Conservation (phyloP, 2,113 vertebrate genomes). For the Laticauda colubrina region DNA sequence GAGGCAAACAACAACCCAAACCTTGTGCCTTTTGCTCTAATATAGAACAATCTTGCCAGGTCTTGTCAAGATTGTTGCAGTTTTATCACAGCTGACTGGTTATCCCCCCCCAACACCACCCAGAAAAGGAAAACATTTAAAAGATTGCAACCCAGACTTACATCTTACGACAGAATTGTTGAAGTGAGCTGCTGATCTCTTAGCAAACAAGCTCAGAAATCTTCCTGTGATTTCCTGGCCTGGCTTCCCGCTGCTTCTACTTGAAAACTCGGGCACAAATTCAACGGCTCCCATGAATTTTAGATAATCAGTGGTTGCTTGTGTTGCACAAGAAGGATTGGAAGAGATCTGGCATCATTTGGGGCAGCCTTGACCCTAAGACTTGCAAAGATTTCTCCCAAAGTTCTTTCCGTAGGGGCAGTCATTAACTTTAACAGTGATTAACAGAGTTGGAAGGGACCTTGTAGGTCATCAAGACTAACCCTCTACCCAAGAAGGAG, state of each 20-base stretch:
- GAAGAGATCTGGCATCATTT: background rate
- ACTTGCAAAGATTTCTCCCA: background rate
- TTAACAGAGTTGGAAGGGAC: no score
- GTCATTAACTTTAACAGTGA: no score
- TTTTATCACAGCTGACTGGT: background rate
- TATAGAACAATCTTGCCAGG: background rate
- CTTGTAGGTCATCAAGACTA: no score
- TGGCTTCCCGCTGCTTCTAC: background rate
- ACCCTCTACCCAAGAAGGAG: no score
- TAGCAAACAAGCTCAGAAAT: background rate
- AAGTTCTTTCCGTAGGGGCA: background rate
- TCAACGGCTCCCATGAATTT: rapidly evolving
- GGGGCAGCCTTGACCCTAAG: rapidly evolving
- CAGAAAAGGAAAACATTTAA: background rate
- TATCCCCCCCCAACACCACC: background rate
- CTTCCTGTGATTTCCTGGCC: background rate
- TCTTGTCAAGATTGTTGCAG: slow-evolving; percentile 24
- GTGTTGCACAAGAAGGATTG: background rate
- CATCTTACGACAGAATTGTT: slow-evolving; percentile 26
- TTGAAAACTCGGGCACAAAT: rapidly evolving
- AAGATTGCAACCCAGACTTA: background rate
- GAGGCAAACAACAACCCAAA: background rate
- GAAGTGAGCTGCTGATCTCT: slow-evolving; percentile 30
- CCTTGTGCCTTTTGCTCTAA: background rate
- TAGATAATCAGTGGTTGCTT: rapidly evolving